Base-by-base conservation (phyloP, 2,113 vertebrate genomes). In the Thomomys bottae region DNA sequence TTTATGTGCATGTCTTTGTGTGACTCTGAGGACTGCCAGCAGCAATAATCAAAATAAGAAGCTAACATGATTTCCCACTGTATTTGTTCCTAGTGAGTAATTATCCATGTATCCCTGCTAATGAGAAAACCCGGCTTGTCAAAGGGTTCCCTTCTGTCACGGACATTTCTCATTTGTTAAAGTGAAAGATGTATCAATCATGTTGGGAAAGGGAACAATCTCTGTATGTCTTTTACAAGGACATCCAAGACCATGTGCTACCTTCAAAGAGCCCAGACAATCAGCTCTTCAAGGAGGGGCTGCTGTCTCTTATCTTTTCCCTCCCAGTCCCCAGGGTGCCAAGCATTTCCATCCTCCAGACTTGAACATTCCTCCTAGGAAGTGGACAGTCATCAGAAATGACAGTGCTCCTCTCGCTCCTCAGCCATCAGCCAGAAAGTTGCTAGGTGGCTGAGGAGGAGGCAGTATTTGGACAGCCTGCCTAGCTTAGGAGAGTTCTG, bases 51-150 rank as follows among this genome's bases (percentile, higher is more conserved):
- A 15, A 64, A 77, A 68, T 2, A 89, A 90, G 89, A 8, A 45
- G 36, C 34, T 64, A 93, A 94, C 84, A 1, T 4, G 32, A 95
- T 40, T 87, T 96, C 68, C 80, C 85, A 93, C 64, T 34, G 70
- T 79, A 73, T 5, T 8, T 94, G 95, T 78, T 96, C 94, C 80
- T 42, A 77, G 24, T 90, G 80, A 96, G 15, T 91, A 97, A 97
- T 95, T 96, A 93, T 49, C 95, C 45, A 78, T 86, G 84, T 96
- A 94, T 67, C 72, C 67, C 45, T 68, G 83, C 89, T 97, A 96
- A 95, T 91, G 92, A 81, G 94, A 95, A 97, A 97, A 96, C 81
- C 97, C 96, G 88, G 87, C 78, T 92, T 95, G 90, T 84, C 81
- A 61, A 32, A 76, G 84, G 83, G 93, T 67, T 91, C 57, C 76